These are phyloP conservation scores for Gallinago paraguaiae DNA, from an alignment of 2,113 vertebrate species.

Conservation along the genomic window DNA sequence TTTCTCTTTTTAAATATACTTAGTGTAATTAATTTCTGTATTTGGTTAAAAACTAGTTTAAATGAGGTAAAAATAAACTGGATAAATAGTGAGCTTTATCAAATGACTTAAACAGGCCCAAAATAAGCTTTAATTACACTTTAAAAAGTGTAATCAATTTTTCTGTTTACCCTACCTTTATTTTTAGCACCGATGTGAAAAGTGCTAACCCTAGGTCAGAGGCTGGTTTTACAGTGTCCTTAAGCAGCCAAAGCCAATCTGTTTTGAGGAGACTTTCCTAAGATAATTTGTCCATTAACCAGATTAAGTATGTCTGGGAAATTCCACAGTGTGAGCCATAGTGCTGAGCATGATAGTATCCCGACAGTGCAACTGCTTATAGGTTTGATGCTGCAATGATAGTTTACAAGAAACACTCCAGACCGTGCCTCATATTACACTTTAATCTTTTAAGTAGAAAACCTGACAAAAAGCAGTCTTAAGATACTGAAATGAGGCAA, in stretches of 20 bases:
- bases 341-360: not conserved
- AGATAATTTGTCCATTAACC: not conserved
- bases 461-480: not conserved
- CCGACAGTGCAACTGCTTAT: not conserved
- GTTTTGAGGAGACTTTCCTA: conserved; percentile 44
- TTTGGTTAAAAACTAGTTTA: not conserved
- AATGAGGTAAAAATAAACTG: not conserved
- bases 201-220: not conserved
- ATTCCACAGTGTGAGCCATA: not conserved
- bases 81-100: not conserved
- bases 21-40: not conserved
- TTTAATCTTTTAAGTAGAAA: not conserved
- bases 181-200: not conserved
- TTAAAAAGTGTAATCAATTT: accelerated
- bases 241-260: conserved; percentile 44
- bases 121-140: too few species aligned
- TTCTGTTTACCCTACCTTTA: not conserved
- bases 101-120: too few species aligned
- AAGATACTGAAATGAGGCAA: not conserved
- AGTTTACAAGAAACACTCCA: not conserved
- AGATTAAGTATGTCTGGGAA: not conserved
- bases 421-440: accelerated
- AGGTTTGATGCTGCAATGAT: not conserved
- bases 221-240: not conserved
- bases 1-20: not conserved